Evolutionary conservation across 2,888 invertebrate species (phyloP).

Genomic region (Drosophila stalkeri): DNA sequence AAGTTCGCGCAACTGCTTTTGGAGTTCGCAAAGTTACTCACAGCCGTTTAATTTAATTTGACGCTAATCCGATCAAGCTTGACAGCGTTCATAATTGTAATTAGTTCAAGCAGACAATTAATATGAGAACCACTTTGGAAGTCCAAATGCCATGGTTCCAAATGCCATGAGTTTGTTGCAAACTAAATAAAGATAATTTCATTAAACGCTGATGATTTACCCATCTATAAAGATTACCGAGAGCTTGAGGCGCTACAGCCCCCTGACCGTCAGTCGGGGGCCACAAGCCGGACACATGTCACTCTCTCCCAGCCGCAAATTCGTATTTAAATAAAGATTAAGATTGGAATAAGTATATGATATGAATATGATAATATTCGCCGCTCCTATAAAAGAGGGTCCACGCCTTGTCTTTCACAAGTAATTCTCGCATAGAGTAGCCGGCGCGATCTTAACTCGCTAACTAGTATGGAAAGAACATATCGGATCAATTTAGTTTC

Average conservation of each 20-base stretch:
- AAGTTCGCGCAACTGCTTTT: background rate
- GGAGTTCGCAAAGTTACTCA: background rate
- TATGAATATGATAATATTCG: slow-evolving; percentile 18
- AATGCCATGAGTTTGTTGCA: background rate
- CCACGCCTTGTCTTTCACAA: slow-evolving; percentile 40
- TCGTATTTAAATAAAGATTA: slow-evolving; percentile 5
- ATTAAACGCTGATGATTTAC: slow-evolving; percentile 4
- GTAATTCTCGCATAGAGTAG: slow-evolving; percentile 34
- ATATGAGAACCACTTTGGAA: background rate
- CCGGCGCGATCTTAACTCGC: slow-evolving; percentile 1
- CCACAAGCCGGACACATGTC: slow-evolving; percentile 1
- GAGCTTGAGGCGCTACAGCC: background rate
- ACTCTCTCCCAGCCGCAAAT: slow-evolving; percentile 1
- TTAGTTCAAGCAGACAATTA: background rate
- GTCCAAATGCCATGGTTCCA: background rate
- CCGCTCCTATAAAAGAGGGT: slow-evolving; percentile 51
- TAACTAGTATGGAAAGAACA: slow-evolving; percentile 61
- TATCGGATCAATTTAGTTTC: slow-evolving; percentile 25
- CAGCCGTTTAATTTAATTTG: background rate
- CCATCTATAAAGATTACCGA: slow-evolving; percentile 1
- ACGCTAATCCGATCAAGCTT: background rate
- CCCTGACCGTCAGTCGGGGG: background rate
- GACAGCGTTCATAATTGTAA: background rate
- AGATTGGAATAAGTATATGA: slow-evolving; percentile 8
- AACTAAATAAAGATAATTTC: background rate